Base-by-base conservation (phyloP, 2,113 vertebrate genomes). In the Pyxicephalus adspersus region DNA sequence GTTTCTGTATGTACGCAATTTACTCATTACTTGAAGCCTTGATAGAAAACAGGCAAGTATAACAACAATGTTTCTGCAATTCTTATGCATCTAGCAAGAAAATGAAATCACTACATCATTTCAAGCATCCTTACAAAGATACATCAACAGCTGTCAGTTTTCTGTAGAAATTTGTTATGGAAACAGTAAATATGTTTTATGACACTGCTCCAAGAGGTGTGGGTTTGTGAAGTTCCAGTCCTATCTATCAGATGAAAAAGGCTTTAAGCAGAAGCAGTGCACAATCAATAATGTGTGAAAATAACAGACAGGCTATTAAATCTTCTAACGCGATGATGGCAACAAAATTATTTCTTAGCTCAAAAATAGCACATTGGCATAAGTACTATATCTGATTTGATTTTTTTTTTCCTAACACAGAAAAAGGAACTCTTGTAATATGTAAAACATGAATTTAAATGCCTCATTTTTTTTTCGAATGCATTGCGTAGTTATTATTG, bases 1-100 rank as follows among this genome's bases (percentile, higher is more conserved):
- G 50, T 66, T 77, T 80, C 72, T 74, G 57, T 38, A 63, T 25
- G 73, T 18, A 58, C 52, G 38, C 55, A 83, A 83, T 57, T n/a
- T 18, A 2, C 25, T 81, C 52, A 78, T 68, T 78, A 79, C n/a
- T 38, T 55, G 71, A 66, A 75, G 34, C 19, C 45, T 60, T 25
- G 58, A 64, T 76, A 52, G 66, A 20, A 20, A 82, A 20, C 70
- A 77, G 13, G 3, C 73, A 58, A 0, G 0, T 84, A 82, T 45
- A 0, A 22, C 52, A 11, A 55, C 5, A 57, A 38, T 65, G 25
- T 83, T 52, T 11, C 2, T 9, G 18, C 5, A 28, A 0, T 52
- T 78, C 85, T 75, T 54, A 75, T 2, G 20, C 13, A 86, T 13
- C 16, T 81, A 3, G 55, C 7, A 25, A 64, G 50, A 72, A 71